Percentiles rank a stretch among this genome's conserved stretches.
These are phyloP conservation scores for Stercorarius parasiticus DNA, from an alignment of 2,113 vertebrate species.

Conservation along the genomic window DNA sequence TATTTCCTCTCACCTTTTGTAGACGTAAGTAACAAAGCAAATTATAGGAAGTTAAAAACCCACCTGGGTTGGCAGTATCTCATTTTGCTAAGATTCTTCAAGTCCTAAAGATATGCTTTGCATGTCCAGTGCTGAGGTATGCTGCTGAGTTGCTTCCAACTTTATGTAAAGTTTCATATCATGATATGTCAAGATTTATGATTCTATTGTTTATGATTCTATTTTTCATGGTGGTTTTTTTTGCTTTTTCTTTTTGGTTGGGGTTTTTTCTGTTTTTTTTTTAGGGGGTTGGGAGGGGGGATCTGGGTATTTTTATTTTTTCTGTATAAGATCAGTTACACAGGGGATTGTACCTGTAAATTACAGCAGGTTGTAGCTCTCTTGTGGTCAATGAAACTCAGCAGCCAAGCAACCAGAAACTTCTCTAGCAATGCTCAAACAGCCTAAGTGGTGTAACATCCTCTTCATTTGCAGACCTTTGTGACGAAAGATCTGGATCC, in stretches of 20 bases:
- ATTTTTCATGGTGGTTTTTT: neutral
- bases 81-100: neutral
- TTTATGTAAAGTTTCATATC: neutral
- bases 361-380: neutral
- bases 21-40: neutral
- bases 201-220: neutral
- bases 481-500: neutral
- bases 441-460: neutral
- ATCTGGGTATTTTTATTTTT: neutral
- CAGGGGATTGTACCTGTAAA: neutral
- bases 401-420: neutral
- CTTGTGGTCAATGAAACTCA: neutral
- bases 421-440: neutral
- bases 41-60: neutral
- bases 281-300: rapidly evolving
- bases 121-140: neutral
- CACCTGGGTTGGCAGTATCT: neutral
- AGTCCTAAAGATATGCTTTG: neutral
- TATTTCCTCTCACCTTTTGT: neutral
- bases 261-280: too few relatives aligned
- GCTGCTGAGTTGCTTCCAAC: neutral
- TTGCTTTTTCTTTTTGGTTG: too few relatives aligned
- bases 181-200: neutral
- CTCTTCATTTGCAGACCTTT: neutral
- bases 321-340: neutral